phyloP scores from a whole-genome alignment of 2,888 invertebrate species.

The Tetheella fluctuosa region DNA sequence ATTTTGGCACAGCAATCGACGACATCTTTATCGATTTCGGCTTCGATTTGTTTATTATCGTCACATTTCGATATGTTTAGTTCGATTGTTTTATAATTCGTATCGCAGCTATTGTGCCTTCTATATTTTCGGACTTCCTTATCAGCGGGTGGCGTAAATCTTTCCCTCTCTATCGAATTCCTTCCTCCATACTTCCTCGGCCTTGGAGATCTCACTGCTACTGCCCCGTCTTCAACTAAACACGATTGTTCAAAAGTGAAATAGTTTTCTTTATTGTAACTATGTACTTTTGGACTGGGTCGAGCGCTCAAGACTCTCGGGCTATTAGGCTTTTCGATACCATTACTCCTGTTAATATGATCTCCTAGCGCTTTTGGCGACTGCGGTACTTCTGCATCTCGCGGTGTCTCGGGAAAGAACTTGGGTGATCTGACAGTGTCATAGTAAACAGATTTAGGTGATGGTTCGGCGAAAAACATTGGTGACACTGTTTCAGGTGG shows the following conservation, averaged over 20 bases:
- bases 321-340: conserved; percentile 70
- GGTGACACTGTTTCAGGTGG: conserved; percentile 76
- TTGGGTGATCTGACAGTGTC: conserved; percentile 76
- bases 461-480: conserved; percentile 74
- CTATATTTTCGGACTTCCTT: conserved; percentile 71
- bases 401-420: conserved; percentile 74
- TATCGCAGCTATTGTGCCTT: conserved; percentile 76
- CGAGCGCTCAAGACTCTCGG: conserved; percentile 63
- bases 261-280: conserved; percentile 76
- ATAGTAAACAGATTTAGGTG: conserved; percentile 76
- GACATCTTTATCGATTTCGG: conserved; percentile 56
- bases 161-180: conserved; percentile 73
- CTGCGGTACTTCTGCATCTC: conserved; percentile 67
- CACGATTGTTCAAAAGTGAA: conserved; percentile 71
- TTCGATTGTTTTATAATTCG: conserved; percentile 71
- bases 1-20: conserved; percentile 75
- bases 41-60: conserved; percentile 55
- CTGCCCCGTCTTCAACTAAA: conserved; percentile 51
- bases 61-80: conserved; percentile 61
- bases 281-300: conserved; percentile 75
- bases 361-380: conserved; percentile 68
- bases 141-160: conserved; percentile 73
- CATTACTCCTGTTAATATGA: conserved; percentile 64
- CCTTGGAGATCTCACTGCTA: conserved; percentile 55
- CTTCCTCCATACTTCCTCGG: conserved; percentile 72